Base-by-base conservation (phyloP, 2,888 invertebrate genomes). In the Aphrophora alni region DNA sequence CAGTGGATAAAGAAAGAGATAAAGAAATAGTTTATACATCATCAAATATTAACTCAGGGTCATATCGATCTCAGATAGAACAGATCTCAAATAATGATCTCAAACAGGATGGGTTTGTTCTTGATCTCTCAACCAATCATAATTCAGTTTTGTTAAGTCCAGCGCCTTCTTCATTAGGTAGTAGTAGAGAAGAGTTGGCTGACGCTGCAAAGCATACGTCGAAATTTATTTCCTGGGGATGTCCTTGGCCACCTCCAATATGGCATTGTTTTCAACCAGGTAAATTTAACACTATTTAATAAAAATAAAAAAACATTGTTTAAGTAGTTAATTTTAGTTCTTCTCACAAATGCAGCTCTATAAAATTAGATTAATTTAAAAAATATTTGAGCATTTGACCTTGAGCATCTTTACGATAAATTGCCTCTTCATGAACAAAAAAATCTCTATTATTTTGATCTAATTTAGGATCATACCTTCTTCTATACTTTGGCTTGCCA, bases 231-330 rank as follows among this genome's bases (percentile, higher is more conserved):
- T 70, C 80, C 1, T 82, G 83, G 81, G 73, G 76, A 7, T 86
- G 85, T 81, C 85, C 86, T 59, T 88, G 88, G 87, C 87, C 88
- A 3, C 85, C 86, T 75, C 87, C 88, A 26, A 87, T 87, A 3
- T 89, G 89, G 89, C 88, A 87, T 74, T 88, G 89, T 81, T 89
- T 89, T 83, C 86, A 88, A 73, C 84, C 86, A 84, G 87, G 87
- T 81, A 38, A 69, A 17, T 21, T n/a, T n/a, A n/a, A n/a, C n/a
- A n/a, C n/a, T 28, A n/a, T 38, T 74, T 38, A 38, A 3, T 38
- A 0, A 74, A 1, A 10, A 24, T 17, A 14, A 33, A 44, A 14
- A 27, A 12, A 12, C 14, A 44, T 3, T 12, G 8, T 75, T 38
- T 24, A 10, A 12, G 10, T n/a, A 3, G 38, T 38, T 44, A 3